Conservation (phyloP, 2,113 vertebrate species). For the Cephalophus harveyi region DNA sequence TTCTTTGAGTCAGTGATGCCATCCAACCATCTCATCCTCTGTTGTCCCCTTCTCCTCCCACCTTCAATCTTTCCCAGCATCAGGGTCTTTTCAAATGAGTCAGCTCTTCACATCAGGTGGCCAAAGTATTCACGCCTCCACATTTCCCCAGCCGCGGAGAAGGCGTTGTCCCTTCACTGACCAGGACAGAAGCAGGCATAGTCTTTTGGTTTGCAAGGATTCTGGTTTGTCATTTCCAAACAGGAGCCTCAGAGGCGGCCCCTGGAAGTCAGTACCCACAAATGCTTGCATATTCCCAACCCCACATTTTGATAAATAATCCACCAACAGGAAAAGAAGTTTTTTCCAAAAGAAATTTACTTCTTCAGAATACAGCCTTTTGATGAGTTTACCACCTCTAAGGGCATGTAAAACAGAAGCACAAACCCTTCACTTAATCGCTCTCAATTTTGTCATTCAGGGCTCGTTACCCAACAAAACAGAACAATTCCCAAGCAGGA, state of each 20-base stretch:
- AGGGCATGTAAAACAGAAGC: conserved; percentile 42
- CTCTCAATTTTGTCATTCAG: conserved; percentile 69
- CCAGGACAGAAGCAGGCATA: neutral
- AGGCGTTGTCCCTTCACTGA: neutral
- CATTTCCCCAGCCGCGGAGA: accelerated
- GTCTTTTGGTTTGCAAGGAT: accelerated
- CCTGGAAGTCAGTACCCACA: neutral
- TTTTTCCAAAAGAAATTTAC: conserved; percentile 58
- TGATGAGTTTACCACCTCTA: conserved; percentile 38
- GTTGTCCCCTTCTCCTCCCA: accelerated
- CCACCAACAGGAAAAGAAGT: conserved; percentile 42
- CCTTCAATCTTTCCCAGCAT: neutral
- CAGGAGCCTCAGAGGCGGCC: neutral
- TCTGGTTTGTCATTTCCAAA: too few species aligned
- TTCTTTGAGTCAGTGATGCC: neutral
- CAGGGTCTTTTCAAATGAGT: neutral
- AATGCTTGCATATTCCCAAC: neutral
- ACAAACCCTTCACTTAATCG: conserved; percentile 48
- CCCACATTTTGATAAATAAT: neutral
- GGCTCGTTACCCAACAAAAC: conserved; percentile 62
- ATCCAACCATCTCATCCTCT: neutral
- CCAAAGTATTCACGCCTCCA: neutral
- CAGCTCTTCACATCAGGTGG: neutral
- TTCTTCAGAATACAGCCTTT: conserved; percentile 57
- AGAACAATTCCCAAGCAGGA: neutral